A percentile compares a stretch with the other conserved stretches of the same genome.
phyloP scores from a whole-genome alignment of 2,113 vertebrate species.

The Clarias gariepinus region DNA sequence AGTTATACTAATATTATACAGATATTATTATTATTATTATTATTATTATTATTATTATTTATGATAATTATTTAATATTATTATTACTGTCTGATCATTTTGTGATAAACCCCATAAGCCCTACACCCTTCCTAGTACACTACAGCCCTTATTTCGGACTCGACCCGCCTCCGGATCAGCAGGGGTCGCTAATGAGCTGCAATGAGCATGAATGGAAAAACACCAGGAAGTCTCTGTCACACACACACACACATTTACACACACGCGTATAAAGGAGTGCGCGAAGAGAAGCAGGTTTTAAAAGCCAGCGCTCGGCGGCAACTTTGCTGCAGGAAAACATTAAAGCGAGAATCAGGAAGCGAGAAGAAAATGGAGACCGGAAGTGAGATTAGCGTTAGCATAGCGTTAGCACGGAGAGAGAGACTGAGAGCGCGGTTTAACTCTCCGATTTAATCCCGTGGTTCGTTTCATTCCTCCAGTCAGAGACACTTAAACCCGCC shows the following conservation, averaged over 20 bases:
- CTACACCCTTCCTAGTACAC: conserved; percentile 1
- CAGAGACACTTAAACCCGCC: background rate
- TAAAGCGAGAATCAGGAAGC: too few species aligned
- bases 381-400: background rate
- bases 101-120: background rate
- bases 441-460: background rate
- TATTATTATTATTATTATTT: too few species aligned
- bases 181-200: conserved; percentile 36
- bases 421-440: background rate
- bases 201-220: conserved; percentile 55
- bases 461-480: background rate
- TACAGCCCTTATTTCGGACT: background rate
- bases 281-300: background rate
- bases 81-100: too few species aligned
- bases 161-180: conserved; percentile 2
- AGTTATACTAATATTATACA: too few species aligned
- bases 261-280: background rate
- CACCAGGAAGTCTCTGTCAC: conserved; percentile 59
- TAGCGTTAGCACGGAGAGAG: background rate
- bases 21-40: too few species aligned
- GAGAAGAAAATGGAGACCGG: background rate
- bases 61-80: too few species aligned
- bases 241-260: background rate
- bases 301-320: background rate
- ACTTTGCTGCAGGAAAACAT: background rate